Evolutionary conservation across 2,113 vertebrate genomes (phyloP).

Genomic region (Hippocampus abdominalis): DNA sequence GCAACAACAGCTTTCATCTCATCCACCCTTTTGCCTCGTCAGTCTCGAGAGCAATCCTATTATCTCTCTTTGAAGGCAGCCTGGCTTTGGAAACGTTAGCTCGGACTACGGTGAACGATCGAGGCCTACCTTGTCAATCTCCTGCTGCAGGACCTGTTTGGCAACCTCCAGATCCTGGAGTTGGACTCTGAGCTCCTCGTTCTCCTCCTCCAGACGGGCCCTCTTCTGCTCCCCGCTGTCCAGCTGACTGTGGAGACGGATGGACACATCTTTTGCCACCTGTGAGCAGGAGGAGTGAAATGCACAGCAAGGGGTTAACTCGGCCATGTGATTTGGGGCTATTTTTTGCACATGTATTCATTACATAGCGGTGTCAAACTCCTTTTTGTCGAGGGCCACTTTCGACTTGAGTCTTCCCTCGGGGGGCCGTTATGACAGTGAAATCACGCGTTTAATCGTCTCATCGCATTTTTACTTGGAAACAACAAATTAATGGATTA

Average conservation of each 20-base stretch:
- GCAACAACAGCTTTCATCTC: background rate
- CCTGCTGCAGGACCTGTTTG: slow-evolving; percentile 93
- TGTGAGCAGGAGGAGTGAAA: slow-evolving; percentile 40
- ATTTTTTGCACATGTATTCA: background rate
- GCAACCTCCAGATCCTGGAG: slow-evolving; percentile 91
- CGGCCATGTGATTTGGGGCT: background rate
- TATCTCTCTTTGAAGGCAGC: background rate
- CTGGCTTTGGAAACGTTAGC: background rate
- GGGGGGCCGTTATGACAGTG: too few species aligned
- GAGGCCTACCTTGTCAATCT: slow-evolving; percentile 87
- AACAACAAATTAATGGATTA: too few species aligned
- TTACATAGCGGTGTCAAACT: background rate
- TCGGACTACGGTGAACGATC: background rate
- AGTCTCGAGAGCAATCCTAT: background rate
- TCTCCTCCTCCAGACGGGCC: slow-evolving; percentile 87
- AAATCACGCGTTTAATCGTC: too few species aligned
- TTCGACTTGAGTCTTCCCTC: too few species aligned
- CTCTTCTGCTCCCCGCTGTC: slow-evolving; percentile 92
- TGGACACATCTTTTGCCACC: slow-evolving; percentile 97
- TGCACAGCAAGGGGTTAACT: background rate
- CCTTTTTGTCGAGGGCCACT: too few species aligned
- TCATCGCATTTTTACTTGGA: too few species aligned
- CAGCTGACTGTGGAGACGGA: slow-evolving; percentile 91
- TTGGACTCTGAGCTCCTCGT: slow-evolving; percentile 86
- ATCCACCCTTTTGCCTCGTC: background rate